Percentiles rank a stretch among this genome's conserved stretches.
Evolutionary conservation across 2,797 vertebrate species (phyloP).

Genomic region (Pantherophis vulpinus): DNA sequence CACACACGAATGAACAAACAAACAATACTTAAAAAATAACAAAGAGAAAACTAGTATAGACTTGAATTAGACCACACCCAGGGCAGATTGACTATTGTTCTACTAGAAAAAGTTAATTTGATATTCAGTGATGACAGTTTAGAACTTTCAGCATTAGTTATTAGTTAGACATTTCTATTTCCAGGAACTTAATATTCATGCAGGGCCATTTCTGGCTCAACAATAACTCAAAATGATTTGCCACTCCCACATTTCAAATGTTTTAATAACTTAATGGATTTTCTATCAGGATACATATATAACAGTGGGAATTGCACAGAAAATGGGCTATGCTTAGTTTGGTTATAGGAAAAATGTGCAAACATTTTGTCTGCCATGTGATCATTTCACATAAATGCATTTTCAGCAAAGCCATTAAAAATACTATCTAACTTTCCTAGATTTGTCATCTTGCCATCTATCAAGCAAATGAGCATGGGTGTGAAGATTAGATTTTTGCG

Average conservation of each 20-base stretch:
- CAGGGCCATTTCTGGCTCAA: slow-evolving; percentile 14
- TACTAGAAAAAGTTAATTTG: neutral
- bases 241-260: neutral
- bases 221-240: neutral
- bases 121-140: neutral
- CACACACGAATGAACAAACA: neutral
- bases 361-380: neutral
- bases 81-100: neutral
- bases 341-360: neutral
- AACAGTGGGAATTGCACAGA: neutral
- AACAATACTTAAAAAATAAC: neutral
- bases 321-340: neutral
- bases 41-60: neutral
- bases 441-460: neutral
- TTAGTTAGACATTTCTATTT: neutral
- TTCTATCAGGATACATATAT: neutral
- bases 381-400: neutral
- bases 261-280: neutral
- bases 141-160: neutral
- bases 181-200: neutral
- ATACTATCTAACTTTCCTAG: neutral
- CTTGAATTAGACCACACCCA: neutral
- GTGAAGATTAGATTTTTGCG: neutral
- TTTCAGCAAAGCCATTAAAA: neutral
- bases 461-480: neutral